Base-by-base conservation (phyloP, 2,888 invertebrate species). In the Argynnis bischoffii region DNA sequence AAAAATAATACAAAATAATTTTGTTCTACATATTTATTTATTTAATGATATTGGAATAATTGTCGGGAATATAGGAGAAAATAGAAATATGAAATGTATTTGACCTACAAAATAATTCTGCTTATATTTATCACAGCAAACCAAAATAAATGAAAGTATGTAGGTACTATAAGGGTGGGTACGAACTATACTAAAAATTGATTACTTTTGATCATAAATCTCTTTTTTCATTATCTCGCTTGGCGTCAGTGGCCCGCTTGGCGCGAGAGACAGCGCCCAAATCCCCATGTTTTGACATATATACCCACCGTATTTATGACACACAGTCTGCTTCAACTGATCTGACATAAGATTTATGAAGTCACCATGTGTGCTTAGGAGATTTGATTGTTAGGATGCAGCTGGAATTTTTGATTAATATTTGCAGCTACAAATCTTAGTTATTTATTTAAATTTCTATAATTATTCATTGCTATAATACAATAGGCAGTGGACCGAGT, bases 271-370 rank as follows among this genome's bases (percentile, higher is more conserved):
- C 81, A 80, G 82, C 81, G 82, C 84, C 85, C 82, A 85, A 90
- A 89, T 88, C 92, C 90, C 89, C 79, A 89, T 91, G 89, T 92
- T 92, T 89, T 92, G 92, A 92, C 92, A 90, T 81, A 90, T 85
- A 89, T 83, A 87, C 85, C 82, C 84, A 79, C 77, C 80, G 85
- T 89, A 89, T 90, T 89, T 90, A 90, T 89, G 87, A 90, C 83
- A 87, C 83, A 81, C 81, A 82, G 84, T 83, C 83, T 82, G 83
- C 81, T 80, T 83, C 77, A 82, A 81, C 82, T 80, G 81, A 85
- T 83, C 79, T 87, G 87, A 89, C 89, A 86, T 77, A 80, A 86
- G 88, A 91, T 91, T 91, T 92, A 91, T 92, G 87, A 87, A 89
- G 90, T 89, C 83, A 85, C 79, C 88, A 90, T 90, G 87, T 91